Evolutionary conservation across 2,888 invertebrate species (phyloP), one percentile per base, ranked within the genome.

Genomic region (Prosopocoilus inquinatus): DNA sequence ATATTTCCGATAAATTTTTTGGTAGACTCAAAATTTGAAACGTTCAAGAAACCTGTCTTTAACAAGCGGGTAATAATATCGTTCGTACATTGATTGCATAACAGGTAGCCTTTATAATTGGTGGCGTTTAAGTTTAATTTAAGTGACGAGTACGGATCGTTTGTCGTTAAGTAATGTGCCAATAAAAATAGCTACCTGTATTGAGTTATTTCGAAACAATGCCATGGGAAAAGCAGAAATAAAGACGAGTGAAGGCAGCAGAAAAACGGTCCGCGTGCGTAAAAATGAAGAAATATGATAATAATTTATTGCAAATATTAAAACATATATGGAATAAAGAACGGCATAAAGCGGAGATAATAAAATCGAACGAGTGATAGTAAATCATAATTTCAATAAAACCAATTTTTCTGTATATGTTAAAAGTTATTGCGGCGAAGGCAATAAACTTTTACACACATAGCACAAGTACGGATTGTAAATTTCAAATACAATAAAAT

Each of bases 331-430:
- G 66, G 65, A 64, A 69, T 63, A 61, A 60, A 63, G 61, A 57
- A 55, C 56, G 55, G 59, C 61, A 62, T 59, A 62, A 61, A 63
- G 46, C 47, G 48, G 36, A 47, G 53, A 54, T 47, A 39, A 54
- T 55, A 46, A 46, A 50, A 50, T 41, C 43, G 43, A 50, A 50
- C 70, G 67, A 67, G 67, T 67, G 68, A 70, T 69, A 67, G 69
- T 74, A 75, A 74, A 75, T 75, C 75, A 75, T 74, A 74, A 72
- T 74, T 74, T 73, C 75, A 74, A 75, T 75, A 75, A 75, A 74
- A 73, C 60, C 62, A 64, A 69, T 70, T 73, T 70, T 74, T 73
- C 70, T 69, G 20, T 34, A 50, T 41, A 39, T 47, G 33, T 62
- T 60, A 57, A 58, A 58, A 66, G 67, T 75, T 73, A 74, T 72